Evolutionary conservation across 2,113 vertebrate genomes (phyloP).

Genomic region (Hypocryptadius cinnamomeus): DNA sequence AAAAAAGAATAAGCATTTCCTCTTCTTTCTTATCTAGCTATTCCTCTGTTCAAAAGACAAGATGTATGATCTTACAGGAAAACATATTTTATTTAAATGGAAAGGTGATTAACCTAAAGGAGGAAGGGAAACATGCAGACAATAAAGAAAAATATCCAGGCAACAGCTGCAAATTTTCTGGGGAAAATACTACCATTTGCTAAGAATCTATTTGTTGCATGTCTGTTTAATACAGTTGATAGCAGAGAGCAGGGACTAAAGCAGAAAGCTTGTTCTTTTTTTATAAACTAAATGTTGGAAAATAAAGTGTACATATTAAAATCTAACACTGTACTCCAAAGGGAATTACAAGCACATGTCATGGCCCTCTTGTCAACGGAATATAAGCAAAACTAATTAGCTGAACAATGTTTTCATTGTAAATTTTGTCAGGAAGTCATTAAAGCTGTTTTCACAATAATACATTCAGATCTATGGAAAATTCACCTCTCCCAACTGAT

Average conservation of each 20-base stretch:
- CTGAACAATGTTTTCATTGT: conserved; percentile 5
- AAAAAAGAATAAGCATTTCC: neutral
- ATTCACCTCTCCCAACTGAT: conserved; percentile 6
- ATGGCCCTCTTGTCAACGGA: neutral
- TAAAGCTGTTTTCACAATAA: conserved; percentile 37
- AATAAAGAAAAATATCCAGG: neutral
- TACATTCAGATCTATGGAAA: neutral
- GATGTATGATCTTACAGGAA: neutral
- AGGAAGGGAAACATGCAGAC: neutral
- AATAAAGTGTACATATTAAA: neutral
- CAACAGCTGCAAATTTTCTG: neutral
- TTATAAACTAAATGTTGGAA: neutral
- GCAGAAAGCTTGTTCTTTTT: neutral
- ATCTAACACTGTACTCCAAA: neutral
- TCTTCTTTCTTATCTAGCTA: neutral
- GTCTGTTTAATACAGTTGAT: neutral
- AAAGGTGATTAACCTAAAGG: neutral
- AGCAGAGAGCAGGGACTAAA: neutral
- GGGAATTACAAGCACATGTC: conserved; percentile 8
- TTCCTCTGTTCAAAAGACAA: neutral
- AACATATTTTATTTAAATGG: neutral
- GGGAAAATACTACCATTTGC: neutral
- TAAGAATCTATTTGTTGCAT: neutral
- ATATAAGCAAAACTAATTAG: conserved; percentile 40
- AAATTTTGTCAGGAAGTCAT: conserved; percentile 30